Conservation (phyloP, 2,888 invertebrate genomes). For the Spialia ferax region DNA sequence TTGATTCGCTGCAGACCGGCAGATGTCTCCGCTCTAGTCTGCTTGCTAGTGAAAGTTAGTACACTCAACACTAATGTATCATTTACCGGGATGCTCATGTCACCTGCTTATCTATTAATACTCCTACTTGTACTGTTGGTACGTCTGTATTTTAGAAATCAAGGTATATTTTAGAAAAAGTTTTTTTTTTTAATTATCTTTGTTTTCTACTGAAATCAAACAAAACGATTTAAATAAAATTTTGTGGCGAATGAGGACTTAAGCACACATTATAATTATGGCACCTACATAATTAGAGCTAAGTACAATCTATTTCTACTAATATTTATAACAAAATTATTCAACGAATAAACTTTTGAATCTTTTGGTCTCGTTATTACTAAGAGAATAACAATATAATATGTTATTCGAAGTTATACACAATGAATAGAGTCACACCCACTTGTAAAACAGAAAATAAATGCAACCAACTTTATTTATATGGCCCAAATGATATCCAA, state of each 20-base stretch:
- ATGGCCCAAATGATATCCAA: conserved; percentile 22
- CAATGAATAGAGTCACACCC: conserved; percentile 28
- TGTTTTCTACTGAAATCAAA: too few species aligned
- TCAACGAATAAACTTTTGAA: too few species aligned
- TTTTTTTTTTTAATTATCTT: not conserved
- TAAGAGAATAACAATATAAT: too few species aligned
- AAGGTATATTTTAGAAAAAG: not conserved
- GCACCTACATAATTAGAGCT: too few species aligned
- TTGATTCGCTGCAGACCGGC: conserved; percentile 69
- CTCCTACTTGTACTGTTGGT: not conserved
- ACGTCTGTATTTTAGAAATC: not conserved
- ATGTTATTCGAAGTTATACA: too few species aligned
- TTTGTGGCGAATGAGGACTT: too few species aligned
- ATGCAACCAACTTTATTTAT: conserved; percentile 23
- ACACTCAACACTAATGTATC: conserved; percentile 17
- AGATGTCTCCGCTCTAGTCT: conserved; percentile 69
- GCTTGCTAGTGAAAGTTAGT: conserved; percentile 66
- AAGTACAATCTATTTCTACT: too few species aligned
- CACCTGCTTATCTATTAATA: conserved; percentile 3
- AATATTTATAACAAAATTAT: too few species aligned
- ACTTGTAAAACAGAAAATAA: conserved; percentile 6
- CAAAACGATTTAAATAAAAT: too few species aligned
- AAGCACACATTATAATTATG: too few species aligned
- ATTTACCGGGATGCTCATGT: conserved; percentile 21
- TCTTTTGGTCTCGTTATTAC: too few species aligned